Base-by-base conservation (phyloP, 2,113 vertebrate species). In the Poeciliopsis prolifica region DNA sequence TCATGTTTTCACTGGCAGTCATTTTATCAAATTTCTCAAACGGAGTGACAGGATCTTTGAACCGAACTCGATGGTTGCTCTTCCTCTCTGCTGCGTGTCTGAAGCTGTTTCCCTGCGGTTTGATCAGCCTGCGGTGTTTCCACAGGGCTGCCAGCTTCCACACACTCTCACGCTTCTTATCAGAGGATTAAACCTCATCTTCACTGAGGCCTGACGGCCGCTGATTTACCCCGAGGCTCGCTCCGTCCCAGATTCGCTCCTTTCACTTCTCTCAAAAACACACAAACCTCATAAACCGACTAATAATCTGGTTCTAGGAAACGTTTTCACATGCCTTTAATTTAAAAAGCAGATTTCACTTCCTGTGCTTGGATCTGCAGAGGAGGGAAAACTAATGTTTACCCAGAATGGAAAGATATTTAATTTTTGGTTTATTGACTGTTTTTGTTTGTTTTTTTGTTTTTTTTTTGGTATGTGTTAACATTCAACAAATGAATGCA, bases 231-330 rank as follows among this genome's bases (percentile, higher is more conserved):
- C 78, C 44, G 19, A 86, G 87, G 88, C 88, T 75, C 63, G n/a
- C 33, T 85, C 78, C 89, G 89, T 72, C 90, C 90, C 78, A 92
- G 86, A 89, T 92, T 85, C 51, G 7, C 51, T 40, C 26, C 11
- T 37, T 15, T 67, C 17, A 42, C n/a, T 42, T 11, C 24, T 30
- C 75, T 51, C 26, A 65, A 61, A 75, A 68, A n/a, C 42, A 33
- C 66, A 70, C 13, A 72, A 7, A 67, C 63, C 10, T 61, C n/a
- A 54, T 19, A 78, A 69, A 72, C 77, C 64, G 74, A 64, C 78
- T 78, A 71, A 86, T 51, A 66, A 65, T 60, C 70, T 61, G 68
- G n/a, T 29, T 61, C 48, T 26, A 48, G 44, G 65, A 76, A 58
- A 35, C 22, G 9, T 19, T 9, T 15, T 68, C 33, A 61, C 42